Conservation (phyloP, 2,113 vertebrate species). For the Stictonetta naevosa region DNA sequence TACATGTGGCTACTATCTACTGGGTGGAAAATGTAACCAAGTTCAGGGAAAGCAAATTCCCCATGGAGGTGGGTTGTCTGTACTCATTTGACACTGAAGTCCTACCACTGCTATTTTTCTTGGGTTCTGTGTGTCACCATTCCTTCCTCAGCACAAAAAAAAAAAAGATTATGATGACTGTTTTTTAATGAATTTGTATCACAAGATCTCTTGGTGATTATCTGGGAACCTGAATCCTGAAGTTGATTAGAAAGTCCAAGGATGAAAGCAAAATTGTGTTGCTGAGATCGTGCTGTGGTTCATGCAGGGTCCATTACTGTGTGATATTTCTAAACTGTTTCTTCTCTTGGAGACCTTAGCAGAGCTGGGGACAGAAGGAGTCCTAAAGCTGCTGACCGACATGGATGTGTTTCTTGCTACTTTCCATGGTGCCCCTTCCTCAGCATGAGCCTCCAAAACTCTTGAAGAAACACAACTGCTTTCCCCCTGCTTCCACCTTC, state of each 20-base stretch:
- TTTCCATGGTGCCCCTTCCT: background rate
- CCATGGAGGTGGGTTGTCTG: background rate
- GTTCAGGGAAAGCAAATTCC: background rate
- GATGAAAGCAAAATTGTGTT: background rate
- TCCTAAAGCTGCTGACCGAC: background rate
- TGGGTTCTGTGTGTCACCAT: background rate
- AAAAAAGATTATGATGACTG: background rate
- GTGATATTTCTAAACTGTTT: background rate
- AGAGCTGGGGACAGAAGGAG: background rate
- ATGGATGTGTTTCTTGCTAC: rapidly evolving
- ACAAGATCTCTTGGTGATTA: background rate
- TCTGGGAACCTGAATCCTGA: background rate
- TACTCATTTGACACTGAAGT: background rate
- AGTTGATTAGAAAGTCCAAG: background rate
- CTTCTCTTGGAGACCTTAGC: background rate
- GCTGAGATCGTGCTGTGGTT: background rate
- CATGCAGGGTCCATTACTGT: background rate
- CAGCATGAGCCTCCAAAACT: background rate
- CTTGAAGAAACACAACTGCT: background rate
- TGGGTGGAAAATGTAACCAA: background rate
- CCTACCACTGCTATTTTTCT: background rate
- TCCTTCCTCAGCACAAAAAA: background rate
- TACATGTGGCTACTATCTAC: background rate
- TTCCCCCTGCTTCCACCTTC: background rate
- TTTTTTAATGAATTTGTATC: background rate